Evolutionary conservation across 2,797 vertebrate genomes (phyloP).

Genomic region (Melanotaenia boesemani): DNA sequence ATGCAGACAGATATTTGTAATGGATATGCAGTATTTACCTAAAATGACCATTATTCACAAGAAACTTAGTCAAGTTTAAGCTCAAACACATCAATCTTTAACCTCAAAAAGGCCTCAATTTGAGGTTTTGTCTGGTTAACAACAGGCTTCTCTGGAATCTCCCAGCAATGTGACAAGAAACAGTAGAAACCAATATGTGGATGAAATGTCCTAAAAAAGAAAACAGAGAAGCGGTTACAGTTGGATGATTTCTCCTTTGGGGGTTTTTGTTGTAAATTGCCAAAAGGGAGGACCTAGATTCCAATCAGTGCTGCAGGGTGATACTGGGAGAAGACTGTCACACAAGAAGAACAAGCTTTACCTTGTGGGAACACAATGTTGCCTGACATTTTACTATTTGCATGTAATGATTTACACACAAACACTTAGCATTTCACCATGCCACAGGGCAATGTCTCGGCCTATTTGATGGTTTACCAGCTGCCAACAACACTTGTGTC

Average conservation of each 20-base stretch:
- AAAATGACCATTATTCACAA: background rate
- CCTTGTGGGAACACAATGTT: conserved; percentile 57
- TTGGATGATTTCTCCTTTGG: conserved; percentile 49
- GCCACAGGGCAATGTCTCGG: conserved; percentile 56
- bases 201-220: conserved; percentile 44
- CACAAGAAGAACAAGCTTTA: conserved; percentile 59
- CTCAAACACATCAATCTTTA: conserved; percentile 10
- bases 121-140: conserved; percentile 42
- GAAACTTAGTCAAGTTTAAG: background rate
- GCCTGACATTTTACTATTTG: conserved; percentile 61
- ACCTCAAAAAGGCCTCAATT: conserved; percentile 13
- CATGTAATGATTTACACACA: conserved; percentile 67
- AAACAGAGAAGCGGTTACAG: conserved; percentile 52
- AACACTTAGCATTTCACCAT: conserved; percentile 65
- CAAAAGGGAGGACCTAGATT: conserved; percentile 56
- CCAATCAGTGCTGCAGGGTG: conserved; percentile 40
- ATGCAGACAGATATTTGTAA: background rate
- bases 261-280: conserved; percentile 51
- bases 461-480: conserved; percentile 61
- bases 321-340: conserved; percentile 44
- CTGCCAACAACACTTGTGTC: conserved; percentile 70
- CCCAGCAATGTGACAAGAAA: conserved; percentile 42
- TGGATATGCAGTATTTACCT: background rate
- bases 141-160: conserved; percentile 55
- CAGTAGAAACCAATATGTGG: conserved; percentile 45